phyloP scores from a whole-genome alignment of 2,888 invertebrate genomes.

The Timema cristinae region DNA sequence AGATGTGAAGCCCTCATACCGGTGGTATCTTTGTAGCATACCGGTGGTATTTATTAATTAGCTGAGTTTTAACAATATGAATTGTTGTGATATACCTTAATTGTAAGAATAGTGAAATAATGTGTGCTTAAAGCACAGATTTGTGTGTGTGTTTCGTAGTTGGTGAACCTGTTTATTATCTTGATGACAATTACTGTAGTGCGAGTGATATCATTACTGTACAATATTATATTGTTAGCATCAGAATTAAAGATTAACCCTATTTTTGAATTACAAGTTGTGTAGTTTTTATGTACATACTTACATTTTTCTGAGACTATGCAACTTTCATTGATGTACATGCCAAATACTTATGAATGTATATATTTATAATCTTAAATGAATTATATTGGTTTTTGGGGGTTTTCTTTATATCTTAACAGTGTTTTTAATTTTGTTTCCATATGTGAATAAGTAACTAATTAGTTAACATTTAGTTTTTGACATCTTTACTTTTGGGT shows the following conservation, averaged over 20 bases:
- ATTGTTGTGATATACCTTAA: slow-evolving; percentile 24
- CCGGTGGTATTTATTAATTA: not conserved
- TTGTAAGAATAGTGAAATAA: not conserved
- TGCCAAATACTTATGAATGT: slow-evolving; percentile 4
- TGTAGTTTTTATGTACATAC: slow-evolving; percentile 11
- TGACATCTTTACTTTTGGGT: too few relatives aligned
- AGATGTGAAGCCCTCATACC: too few relatives aligned
- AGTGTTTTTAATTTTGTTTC: too few relatives aligned
- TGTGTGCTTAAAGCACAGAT: slow-evolving; percentile 21
- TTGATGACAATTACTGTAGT: too few relatives aligned
- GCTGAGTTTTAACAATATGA: slow-evolving; percentile 2
- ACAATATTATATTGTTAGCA: too few relatives aligned
- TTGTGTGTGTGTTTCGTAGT: slow-evolving; percentile 10
- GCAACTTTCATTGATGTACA: slow-evolving; percentile 6
- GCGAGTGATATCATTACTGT: too few relatives aligned
- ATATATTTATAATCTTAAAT: slow-evolving; percentile 1
- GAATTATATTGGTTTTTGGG: too few relatives aligned
- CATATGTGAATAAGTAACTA: too few relatives aligned
- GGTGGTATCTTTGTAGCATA: not conserved
- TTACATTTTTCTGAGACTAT: not conserved
- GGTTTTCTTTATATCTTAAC: too few relatives aligned
- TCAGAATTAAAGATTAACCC: slow-evolving; percentile 25
- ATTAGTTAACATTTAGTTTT: too few relatives aligned
- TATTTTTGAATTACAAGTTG: slow-evolving; percentile 29
- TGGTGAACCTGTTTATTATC: not conserved